Evolutionary conservation across 2,113 vertebrate species (phyloP).

Genomic region (Eleginops maclovinus): DNA sequence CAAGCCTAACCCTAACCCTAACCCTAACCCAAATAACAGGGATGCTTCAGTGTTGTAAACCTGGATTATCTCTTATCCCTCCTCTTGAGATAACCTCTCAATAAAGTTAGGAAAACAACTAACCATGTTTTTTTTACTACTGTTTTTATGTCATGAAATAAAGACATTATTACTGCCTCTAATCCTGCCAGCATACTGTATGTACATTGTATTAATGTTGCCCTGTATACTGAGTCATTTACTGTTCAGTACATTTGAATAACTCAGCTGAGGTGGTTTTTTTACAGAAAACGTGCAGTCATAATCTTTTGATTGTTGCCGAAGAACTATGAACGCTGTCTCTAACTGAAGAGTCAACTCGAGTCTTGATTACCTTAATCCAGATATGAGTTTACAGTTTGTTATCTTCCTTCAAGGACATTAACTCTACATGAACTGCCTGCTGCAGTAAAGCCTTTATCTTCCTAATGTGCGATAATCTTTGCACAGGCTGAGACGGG

Average conservation of each 20-base stretch:
- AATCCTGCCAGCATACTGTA: background rate
- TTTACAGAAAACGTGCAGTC: background rate
- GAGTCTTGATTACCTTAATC: conserved; percentile 28
- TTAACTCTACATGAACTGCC: conserved; percentile 29
- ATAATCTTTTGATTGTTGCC: background rate
- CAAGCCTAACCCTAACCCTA: too few relatives aligned
- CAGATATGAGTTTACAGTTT: conserved; percentile 44
- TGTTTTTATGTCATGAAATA: background rate
- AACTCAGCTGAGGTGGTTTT: background rate
- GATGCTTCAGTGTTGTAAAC: conserved; percentile 4
- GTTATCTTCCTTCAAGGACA: conserved; percentile 69
- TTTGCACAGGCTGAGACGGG: conserved; percentile 26
- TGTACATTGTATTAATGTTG: too few relatives aligned
- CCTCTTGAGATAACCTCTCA: conserved; percentile 10
- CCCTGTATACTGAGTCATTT: background rate
- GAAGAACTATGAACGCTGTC: conserved; percentile 3
- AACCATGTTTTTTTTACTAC: background rate
- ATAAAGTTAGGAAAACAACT: conserved; percentile 18
- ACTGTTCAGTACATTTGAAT: background rate
- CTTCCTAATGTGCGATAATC: conserved; percentile 44
- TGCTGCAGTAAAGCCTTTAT: conserved; percentile 14
- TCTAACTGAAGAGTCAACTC: background rate
- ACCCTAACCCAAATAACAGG: too few relatives aligned
- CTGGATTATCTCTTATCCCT: conserved; percentile 13
- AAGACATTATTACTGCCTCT: background rate